These are phyloP conservation scores for Iguana delicatissima DNA, from an alignment of 2,797 vertebrate genomes.

Conservation along the genomic window DNA sequence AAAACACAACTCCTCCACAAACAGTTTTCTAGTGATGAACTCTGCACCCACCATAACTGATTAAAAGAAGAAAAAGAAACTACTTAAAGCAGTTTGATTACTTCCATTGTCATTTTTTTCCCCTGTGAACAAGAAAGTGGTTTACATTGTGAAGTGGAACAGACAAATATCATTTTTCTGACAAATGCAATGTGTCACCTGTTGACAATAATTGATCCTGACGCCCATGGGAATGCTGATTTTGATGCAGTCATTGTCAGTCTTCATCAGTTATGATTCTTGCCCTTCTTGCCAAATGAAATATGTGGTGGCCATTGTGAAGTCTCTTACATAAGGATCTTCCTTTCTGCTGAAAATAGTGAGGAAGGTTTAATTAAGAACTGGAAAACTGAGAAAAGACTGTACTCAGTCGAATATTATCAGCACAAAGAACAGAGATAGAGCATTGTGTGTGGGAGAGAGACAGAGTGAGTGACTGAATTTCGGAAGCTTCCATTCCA, in stretches of 20 bases:
- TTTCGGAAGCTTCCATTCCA: not conserved
- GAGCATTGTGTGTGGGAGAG: not conserved
- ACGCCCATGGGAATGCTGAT: slow-evolving; percentile 71
- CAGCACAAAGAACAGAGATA: not conserved
- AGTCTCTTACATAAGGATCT: slow-evolving; percentile 49
- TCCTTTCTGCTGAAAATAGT: slow-evolving; percentile 32
- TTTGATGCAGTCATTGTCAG: slow-evolving; percentile 66
- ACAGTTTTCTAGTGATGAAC: not conserved
- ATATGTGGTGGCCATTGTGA: slow-evolving; percentile 43
- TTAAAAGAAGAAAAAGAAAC: not conserved
- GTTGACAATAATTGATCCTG: slow-evolving; percentile 69
- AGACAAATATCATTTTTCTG: slow-evolving; percentile 48
- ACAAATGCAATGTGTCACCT: slow-evolving; percentile 35
- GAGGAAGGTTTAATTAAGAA: slow-evolving; percentile 46
- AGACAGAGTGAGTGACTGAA: too few species aligned
- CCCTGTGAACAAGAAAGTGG: slow-evolving; percentile 13
- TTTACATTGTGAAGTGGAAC: slow-evolving; percentile 56
- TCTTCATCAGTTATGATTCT: slow-evolving; percentile 46
- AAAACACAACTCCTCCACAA: not conserved
- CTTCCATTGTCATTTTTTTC: slow-evolving; percentile 30
- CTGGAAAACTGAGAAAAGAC: not conserved
- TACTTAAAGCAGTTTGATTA: slow-evolving; percentile 12
- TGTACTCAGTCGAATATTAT: slow-evolving; percentile 26
- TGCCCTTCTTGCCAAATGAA: slow-evolving; percentile 41
- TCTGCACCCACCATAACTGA: too few species aligned